phyloP scores from a whole-genome alignment of 2,797 vertebrate species.

The Fundulus diaphanus region DNA sequence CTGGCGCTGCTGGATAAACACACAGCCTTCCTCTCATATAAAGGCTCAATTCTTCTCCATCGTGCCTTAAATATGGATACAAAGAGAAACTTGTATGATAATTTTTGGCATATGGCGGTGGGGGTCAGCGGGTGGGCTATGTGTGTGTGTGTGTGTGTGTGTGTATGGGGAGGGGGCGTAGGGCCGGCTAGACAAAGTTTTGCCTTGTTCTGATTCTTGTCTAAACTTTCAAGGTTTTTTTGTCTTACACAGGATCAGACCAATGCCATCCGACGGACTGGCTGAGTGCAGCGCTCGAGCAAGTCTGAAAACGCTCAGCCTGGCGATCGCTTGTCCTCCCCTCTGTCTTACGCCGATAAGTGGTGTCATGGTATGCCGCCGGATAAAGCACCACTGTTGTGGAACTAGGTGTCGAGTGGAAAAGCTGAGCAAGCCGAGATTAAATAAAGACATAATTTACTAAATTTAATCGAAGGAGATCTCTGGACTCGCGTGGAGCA shows the following conservation, averaged over 20 bases:
- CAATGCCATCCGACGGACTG: constrained; percentile 57
- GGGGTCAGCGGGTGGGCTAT: constrained; percentile 65
- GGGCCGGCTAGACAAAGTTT: constrained; percentile 74
- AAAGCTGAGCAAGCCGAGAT: constrained; percentile 41
- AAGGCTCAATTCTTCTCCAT: constrained; percentile 85
- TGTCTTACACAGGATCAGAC: constrained; percentile 68
- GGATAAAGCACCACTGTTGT: constrained; percentile 51
- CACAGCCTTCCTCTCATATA: constrained; percentile 77
- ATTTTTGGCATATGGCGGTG: constrained; percentile 84
- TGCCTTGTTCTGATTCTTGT: constrained; percentile 82
- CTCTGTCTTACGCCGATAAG: constrained; percentile 47
- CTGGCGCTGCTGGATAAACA: constrained; percentile 84
- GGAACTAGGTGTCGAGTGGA: constrained; percentile 56
- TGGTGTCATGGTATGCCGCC: constrained; percentile 38
- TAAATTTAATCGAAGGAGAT: constrained; percentile 45
- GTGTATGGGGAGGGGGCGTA: constrained; percentile 18
- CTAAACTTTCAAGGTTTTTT: constrained; percentile 69
- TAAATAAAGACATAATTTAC: constrained; percentile 53
- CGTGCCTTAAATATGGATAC: constrained; percentile 86
- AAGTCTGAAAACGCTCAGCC: constrained; percentile 54
- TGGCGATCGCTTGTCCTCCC: constrained; percentile 39
- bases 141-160: constrained; percentile 35
- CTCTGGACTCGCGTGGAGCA: constrained; percentile 23
- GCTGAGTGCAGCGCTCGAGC: constrained; percentile 37
- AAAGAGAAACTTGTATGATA: constrained; percentile 87